These are phyloP conservation scores for Gnathonemus echidnorhynchus DNA, from an alignment of 2,113 vertebrate genomes.

Conservation along the genomic window DNA sequence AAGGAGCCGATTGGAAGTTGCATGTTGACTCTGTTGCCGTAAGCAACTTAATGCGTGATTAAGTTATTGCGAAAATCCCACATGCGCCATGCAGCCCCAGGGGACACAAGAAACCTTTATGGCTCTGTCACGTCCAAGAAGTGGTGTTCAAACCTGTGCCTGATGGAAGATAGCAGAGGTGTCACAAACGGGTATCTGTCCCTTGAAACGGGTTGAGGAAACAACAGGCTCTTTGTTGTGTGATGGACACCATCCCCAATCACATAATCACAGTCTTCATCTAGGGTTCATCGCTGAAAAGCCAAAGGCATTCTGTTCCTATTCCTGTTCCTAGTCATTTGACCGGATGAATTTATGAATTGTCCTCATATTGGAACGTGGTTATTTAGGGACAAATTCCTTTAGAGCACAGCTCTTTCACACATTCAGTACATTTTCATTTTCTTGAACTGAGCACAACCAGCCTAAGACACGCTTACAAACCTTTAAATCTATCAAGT, in stretches of 20 bases:
- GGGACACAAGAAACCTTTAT: background rate
- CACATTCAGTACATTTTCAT: background rate
- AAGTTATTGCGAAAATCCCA: background rate
- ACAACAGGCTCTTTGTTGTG: background rate
- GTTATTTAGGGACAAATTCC: background rate
- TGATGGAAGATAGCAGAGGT: background rate
- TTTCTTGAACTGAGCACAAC: background rate
- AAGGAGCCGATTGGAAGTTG: background rate
- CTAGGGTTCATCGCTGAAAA: background rate
- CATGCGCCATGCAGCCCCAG: background rate
- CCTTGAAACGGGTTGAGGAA: background rate
- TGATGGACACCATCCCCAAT: background rate
- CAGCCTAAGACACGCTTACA: background rate
- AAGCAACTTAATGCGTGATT: background rate
- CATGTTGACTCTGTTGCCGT: background rate
- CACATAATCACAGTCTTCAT: background rate
- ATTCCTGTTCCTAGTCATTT: background rate
- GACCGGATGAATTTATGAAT: background rate
- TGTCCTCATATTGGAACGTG: background rate
- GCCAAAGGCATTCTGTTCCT: background rate
- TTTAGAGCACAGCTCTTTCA: background rate
- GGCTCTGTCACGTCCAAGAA: background rate
- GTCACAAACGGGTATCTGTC: background rate
- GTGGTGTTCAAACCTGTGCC: background rate
- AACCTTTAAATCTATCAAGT: background rate